These are phyloP conservation scores for Anguilla marmorata DNA, from an alignment of 2,797 vertebrate genomes.

Conservation along the genomic window DNA sequence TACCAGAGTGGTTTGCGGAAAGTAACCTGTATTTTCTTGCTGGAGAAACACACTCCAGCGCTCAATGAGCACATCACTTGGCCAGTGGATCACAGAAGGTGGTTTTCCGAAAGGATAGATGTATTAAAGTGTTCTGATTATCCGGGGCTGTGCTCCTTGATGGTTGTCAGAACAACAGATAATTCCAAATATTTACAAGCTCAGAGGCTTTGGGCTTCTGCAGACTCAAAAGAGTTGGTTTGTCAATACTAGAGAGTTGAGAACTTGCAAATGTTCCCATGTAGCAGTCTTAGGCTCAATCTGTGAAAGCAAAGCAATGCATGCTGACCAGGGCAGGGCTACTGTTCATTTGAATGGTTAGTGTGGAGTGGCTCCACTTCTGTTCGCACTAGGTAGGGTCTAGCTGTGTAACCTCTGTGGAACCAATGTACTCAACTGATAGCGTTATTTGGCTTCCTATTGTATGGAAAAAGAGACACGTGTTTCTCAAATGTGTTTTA, in stretches of 20 bases:
- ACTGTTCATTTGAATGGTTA: conserved; percentile 3
- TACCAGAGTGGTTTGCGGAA: not conserved
- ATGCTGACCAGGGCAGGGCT: not conserved
- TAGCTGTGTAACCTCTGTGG: not conserved
- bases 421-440: not conserved
- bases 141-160: conserved; percentile 22
- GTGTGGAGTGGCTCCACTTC: not conserved
- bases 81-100: not conserved
- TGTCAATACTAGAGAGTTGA: not conserved
- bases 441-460: not conserved
- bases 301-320: not conserved
- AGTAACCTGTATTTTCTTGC: not conserved
- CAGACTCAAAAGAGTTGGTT: not conserved
- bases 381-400: not conserved
- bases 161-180: conserved; percentile 42
- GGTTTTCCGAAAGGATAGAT: not conserved
- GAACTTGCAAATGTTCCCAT: not conserved
- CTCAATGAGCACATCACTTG: not conserved
- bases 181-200: conserved; percentile 36
- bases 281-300: not conserved
- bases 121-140: conserved; percentile 26
- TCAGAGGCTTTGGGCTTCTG: not conserved
- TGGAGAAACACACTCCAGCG: not conserved
- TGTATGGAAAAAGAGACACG: not conserved
- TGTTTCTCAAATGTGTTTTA: not conserved